Percentiles rank a stretch among this genome's conserved stretches.
Evolutionary conservation across 2,797 vertebrate species (phyloP).

Genomic region (Mus minutoides): DNA sequence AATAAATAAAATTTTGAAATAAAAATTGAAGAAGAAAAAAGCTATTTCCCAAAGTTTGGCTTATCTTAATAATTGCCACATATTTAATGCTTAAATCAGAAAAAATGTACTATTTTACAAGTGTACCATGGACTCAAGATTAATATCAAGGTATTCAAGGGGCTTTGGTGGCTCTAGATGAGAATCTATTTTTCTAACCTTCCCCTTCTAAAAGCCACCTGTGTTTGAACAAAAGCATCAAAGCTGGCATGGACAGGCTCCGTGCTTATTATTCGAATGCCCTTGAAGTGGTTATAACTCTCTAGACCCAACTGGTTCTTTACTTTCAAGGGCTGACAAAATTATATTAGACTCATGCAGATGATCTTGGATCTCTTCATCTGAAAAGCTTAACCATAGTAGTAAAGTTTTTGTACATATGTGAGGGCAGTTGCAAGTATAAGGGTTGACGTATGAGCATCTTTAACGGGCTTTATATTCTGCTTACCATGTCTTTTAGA

Average conservation of each 20-base stretch:
- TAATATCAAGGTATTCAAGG: not conserved
- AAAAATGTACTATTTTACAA: not conserved
- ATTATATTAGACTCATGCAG: not conserved
- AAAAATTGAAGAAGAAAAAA: not conserved
- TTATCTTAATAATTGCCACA: not conserved
- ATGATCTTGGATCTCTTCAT: not conserved
- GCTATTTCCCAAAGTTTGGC: not conserved
- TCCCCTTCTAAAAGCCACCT: not conserved
- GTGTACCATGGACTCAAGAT: not conserved
- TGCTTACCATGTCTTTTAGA: not conserved
- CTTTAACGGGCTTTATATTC: not conserved
- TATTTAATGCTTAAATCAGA: not conserved
- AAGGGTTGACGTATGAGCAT: not conserved
- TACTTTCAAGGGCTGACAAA: not conserved
- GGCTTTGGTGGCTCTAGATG: not conserved
- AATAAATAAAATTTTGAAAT: not conserved
- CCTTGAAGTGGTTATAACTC: not conserved
- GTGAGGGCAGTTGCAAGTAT: not conserved
- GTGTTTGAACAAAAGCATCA: not conserved
- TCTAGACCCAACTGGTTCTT: not conserved
- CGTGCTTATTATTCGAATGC: not conserved
- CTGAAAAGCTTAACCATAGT: not conserved
- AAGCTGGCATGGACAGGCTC: not conserved
- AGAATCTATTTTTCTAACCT: not conserved
- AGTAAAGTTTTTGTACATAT: not conserved